Evolutionary conservation across 2,113 vertebrate species (phyloP).

Genomic region (Apistogramma diplotaenia): DNA sequence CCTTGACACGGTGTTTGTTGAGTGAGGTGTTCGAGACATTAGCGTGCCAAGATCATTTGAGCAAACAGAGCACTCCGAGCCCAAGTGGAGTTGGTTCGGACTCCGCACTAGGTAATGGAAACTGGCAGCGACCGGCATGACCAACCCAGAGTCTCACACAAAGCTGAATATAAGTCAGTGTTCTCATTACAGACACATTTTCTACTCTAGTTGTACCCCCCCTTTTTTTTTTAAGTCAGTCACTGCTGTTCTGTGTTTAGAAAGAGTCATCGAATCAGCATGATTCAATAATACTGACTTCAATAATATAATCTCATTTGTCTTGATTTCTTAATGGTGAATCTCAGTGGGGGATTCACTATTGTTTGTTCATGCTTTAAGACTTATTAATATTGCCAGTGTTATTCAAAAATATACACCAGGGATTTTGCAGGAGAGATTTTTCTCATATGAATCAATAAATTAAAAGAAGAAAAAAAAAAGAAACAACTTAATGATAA

Average conservation of each 20-base stretch:
- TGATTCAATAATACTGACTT: background rate
- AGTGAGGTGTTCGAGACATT: slow-evolving; percentile 41
- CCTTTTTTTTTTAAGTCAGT: slow-evolving; percentile 11
- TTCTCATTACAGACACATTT: slow-evolving; percentile 35
- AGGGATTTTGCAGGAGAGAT: background rate
- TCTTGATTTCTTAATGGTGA: background rate
- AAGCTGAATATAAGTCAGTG: slow-evolving; percentile 34
- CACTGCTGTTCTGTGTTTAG: background rate
- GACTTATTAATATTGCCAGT: background rate
- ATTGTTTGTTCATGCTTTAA: background rate
- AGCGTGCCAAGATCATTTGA: slow-evolving; percentile 47
- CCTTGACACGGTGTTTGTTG: slow-evolving; percentile 23
- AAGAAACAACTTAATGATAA: background rate
- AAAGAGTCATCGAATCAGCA: background rate
- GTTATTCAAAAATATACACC: background rate
- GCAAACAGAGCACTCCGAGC: slow-evolving; percentile 31
- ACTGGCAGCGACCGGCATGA: slow-evolving; percentile 51
- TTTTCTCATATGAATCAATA: background rate
- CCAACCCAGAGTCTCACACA: slow-evolving; percentile 44
- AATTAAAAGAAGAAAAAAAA: background rate
- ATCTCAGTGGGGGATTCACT: background rate
- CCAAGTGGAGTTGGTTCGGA: slow-evolving; percentile 34
- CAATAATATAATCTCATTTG: background rate
- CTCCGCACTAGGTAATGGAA: slow-evolving; percentile 60
- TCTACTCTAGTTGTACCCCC: background rate